A percentile compares a stretch with the other conserved stretches of the same genome.
These are phyloP conservation scores for Columba guinea DNA, from an alignment of 2,797 vertebrate genomes.

Conservation along the genomic window DNA sequence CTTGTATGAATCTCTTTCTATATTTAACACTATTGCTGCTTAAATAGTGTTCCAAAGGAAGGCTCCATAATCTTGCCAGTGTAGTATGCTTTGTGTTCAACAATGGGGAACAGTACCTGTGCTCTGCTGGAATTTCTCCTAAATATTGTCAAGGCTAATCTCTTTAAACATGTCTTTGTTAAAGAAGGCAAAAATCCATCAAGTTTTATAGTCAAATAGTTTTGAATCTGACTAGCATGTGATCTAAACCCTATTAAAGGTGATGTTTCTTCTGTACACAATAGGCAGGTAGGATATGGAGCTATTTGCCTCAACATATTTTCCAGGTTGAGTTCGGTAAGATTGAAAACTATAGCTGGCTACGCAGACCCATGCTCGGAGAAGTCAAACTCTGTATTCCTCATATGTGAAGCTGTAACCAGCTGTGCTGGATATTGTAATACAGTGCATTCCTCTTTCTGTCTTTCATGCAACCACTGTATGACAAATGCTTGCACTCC, in stretches of 20 bases:
- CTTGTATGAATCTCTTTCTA: neutral
- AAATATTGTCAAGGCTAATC: neutral
- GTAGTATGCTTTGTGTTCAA: neutral
- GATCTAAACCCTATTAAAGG: neutral
- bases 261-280: neutral
- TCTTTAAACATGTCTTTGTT: neutral
- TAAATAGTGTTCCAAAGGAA: neutral
- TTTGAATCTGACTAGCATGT: neutral
- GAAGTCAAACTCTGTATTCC: neutral
- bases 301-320: neutral
- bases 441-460: neutral
- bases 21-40: neutral
- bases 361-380: fast-evolving
- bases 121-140: neutral
- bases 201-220: neutral
- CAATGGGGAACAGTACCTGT: neutral
- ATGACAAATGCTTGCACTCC: neutral
- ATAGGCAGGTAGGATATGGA: neutral
- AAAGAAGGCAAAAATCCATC: neutral
- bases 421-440: neutral
- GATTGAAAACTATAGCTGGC: neutral
- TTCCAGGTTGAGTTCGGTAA: neutral
- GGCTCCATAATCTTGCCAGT: neutral
- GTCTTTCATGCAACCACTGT: neutral
- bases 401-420: neutral